A percentile compares a stretch with the other conserved stretches of the same genome.
Evolutionary conservation across 2,113 vertebrate species (phyloP).

Genomic region (Thunnus thynnus): DNA sequence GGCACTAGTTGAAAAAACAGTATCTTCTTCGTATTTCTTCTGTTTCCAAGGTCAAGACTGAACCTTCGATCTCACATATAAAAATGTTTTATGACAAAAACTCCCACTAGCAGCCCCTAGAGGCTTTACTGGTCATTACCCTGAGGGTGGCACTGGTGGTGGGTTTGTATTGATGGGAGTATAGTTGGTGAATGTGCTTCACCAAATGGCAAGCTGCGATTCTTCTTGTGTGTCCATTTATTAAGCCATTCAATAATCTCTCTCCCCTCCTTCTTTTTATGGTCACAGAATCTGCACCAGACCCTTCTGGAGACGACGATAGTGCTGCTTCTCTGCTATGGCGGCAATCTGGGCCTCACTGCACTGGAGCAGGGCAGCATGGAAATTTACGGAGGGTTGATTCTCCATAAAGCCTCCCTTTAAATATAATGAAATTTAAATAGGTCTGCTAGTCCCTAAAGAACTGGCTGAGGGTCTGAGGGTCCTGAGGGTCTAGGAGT

Average conservation of each 20-base stretch:
- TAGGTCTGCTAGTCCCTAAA: background rate
- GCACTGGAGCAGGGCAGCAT: background rate
- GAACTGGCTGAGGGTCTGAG: background rate
- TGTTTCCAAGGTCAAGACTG: too few species aligned
- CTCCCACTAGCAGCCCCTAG: background rate
- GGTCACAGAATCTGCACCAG: slow-evolving; percentile 24
- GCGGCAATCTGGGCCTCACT: slow-evolving; percentile 1
- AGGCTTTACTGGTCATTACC: background rate
- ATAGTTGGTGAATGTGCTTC: background rate
- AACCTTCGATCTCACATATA: too few species aligned
- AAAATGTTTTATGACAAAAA: background rate
- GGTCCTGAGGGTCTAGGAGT: background rate
- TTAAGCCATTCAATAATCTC: slow-evolving; percentile 3
- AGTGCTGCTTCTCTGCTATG: background rate
- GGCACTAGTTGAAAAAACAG: too few species aligned
- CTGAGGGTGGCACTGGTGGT: background rate
- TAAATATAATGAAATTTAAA: slow-evolving; percentile 18
- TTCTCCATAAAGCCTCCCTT: slow-evolving; percentile 29
- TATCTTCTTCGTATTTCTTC: too few species aligned
- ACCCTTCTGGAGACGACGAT: background rate
- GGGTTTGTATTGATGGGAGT: background rate
- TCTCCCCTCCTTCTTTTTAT: background rate
- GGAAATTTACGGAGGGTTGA: background rate
- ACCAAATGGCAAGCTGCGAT: background rate
- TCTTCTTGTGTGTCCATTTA: slow-evolving; percentile 2